Base-by-base conservation (phyloP, 2,113 vertebrate species). In the Oenanthe oenanthe region DNA sequence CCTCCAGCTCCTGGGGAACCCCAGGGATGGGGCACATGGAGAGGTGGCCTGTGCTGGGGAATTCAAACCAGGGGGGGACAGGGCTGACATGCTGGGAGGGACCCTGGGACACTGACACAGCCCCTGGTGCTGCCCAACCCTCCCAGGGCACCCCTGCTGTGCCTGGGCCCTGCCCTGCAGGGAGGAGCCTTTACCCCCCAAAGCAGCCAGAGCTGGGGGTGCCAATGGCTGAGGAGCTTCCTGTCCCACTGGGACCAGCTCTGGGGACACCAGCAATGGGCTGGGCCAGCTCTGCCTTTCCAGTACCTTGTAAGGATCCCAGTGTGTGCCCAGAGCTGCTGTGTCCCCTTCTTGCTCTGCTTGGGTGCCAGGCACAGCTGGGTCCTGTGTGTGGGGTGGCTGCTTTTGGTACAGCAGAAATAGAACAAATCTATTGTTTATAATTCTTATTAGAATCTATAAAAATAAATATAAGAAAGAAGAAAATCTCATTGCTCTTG, bases 191-290 rank as follows among this genome's bases (percentile, higher is more conserved):
- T 77, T 22, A 6, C 14, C 29, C 7, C 9, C 15, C 36, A 17
- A 61, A 51, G 42, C 56, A 34, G 70, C 9, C 2, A 0, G 7
- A 45, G 34, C 31, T 1, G 3, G 6, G 5, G 20, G 11, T 45
- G 68, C 7, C 4, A 8, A 8, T 4, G 43, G 5, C 38, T 0
- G 0, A 0, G 0, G 31, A 73, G 38, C 51, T 11, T 50, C 34
- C 26, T 4, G 13, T 32, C 56, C 22, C 45, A 19, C 10, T 0
- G 0, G 26, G 50, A 7, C 17, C 2, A 4, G 10, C 32, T 17
- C 43, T 3, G 3, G 31, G 31, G 10, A 21, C n/a, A 62, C 31
- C 62, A 13, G 8, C 2, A 6, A 26, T 42, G 88, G 15, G 14
- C 2, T 4, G 54, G 17, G 6, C 34, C 51, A n/a, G 12, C 19